Conservation (phyloP, 2,888 invertebrate genomes). For the Trypoxylon attenuatum region DNA sequence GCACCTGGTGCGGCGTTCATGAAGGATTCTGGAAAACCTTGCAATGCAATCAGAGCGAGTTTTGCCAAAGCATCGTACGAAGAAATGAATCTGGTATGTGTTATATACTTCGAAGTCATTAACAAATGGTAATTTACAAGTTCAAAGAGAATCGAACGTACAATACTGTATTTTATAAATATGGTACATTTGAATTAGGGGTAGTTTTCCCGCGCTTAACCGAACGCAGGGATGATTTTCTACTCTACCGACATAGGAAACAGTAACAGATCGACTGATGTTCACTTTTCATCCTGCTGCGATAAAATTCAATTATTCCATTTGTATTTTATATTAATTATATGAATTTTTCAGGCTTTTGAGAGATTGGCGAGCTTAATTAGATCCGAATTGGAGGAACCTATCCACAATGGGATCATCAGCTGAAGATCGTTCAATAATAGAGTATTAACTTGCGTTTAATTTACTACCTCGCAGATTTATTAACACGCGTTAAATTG, state of each 20-base stretch:
- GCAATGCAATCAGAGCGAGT: conserved; percentile 82
- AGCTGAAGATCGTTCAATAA: conserved; percentile 55
- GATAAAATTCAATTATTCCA: background rate
- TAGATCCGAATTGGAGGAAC: conserved; percentile 76
- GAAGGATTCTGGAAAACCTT: conserved; percentile 79
- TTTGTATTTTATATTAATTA: background rate
- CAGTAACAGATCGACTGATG: background rate
- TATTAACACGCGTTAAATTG: background rate
- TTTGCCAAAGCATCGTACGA: conserved; percentile 81
- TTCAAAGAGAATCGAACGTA: too few relatives aligned
- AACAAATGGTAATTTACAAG: too few relatives aligned
- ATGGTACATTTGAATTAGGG: too few relatives aligned
- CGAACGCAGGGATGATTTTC: too few relatives aligned
- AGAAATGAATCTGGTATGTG: conserved; percentile 79
- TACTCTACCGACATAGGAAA: too few relatives aligned
- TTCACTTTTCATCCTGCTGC: background rate
- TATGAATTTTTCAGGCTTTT: conserved; percentile 73
- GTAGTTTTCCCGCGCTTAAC: too few relatives aligned
- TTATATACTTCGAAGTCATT: background rate
- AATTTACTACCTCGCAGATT: background rate
- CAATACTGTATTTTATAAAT: too few relatives aligned
- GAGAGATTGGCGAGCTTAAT: conserved; percentile 79
- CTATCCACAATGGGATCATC: conserved; percentile 48
- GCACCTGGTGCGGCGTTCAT: conserved; percentile 86
- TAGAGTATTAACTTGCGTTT: conserved; percentile 11